Conservation (phyloP, 2,797 vertebrate genomes). For the Amblyopsis hoosieri region DNA sequence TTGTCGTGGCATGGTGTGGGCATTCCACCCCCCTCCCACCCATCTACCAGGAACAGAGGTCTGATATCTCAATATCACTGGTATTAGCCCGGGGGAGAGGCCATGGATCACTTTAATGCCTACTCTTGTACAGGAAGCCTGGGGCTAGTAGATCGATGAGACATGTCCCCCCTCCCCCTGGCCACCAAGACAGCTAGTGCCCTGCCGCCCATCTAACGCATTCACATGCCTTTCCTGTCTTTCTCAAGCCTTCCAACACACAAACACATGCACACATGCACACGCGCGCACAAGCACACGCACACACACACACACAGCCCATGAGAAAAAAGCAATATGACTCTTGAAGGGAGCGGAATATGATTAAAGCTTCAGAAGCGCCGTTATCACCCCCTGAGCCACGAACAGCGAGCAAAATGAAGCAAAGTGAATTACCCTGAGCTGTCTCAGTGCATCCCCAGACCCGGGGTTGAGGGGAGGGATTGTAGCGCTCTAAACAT, state of each 20-base stretch:
- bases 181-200: not conserved
- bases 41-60: constrained; percentile 42
- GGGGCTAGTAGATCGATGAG: constrained; percentile 58
- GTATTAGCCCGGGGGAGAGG: constrained; percentile 55
- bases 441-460: constrained; percentile 52
- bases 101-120: constrained; percentile 76
- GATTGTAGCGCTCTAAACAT: constrained; percentile 42
- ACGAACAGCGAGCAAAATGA: constrained; percentile 70
- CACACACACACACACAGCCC: constrained; percentile 50
- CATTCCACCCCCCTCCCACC: constrained; percentile 25
- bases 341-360: constrained; percentile 72
- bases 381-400: constrained; percentile 65
- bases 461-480: constrained; percentile 42
- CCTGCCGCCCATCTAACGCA: not conserved
- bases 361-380: constrained; percentile 66
- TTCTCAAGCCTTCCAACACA: not conserved
- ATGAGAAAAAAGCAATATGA: constrained; percentile 70
- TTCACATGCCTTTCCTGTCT: constrained; percentile 26
- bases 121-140: constrained; percentile 59
- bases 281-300: constrained; percentile 10
- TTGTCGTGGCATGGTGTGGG: constrained; percentile 31
- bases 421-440: constrained; percentile 76
- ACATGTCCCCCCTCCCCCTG: constrained; percentile 37
- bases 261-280: too few species aligned
- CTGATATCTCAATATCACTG: constrained; percentile 69